Base-by-base conservation (phyloP, 2,113 vertebrate genomes). In the Sarotherodon lohbergeri region DNA sequence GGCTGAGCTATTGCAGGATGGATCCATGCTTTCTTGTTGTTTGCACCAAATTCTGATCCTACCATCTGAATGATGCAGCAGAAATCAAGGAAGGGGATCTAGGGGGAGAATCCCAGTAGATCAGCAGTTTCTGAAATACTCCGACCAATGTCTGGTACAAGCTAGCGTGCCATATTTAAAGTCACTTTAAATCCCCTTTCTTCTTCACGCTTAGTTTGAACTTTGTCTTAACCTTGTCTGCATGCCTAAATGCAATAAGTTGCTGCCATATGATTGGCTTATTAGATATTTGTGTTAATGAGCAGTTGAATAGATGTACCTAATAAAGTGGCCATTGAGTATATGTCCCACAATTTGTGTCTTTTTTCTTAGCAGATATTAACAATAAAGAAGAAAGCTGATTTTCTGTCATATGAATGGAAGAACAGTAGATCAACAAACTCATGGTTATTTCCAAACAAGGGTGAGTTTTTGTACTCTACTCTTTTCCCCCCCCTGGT, bases 281-380 rank as follows among this genome's bases (percentile, higher is more conserved):
- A 76, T 76, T 76, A 48, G 41, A 76, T 48, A 76, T 76, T 7
- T 76, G 71, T 76, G 41, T 19, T 76, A 48, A 48, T 48, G 71
- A 76, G 4, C 68, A 10, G 41, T 73, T 11, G 41, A 73, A 27
- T 6, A 17, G 24, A 10, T 76, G 24, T 48, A 19, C 24, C 71
- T 7, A 78, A 78, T 78, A 76, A 48, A 76, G 5, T 76, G 4
- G 17, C 9, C 14, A 27, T 1, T 48, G 68, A 27, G 68, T 27
- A 41, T 27, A 48, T 27, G 24, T 46, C 41, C 14, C 41, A 48
- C 24, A 1, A 73, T 43, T 24, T 43, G 5, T 36, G 32, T n/a
- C 2, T 76, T 50, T 78, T 50, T 78, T 78, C 14, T 19, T 48
- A 50, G 41, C 24, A 76, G 14, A 29, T 76, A 50, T 50, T 50